Evolutionary conservation across 2,797 vertebrate species (phyloP), one percentile per base, ranked within the genome.

Genomic region (Poeciliopsis infans): DNA sequence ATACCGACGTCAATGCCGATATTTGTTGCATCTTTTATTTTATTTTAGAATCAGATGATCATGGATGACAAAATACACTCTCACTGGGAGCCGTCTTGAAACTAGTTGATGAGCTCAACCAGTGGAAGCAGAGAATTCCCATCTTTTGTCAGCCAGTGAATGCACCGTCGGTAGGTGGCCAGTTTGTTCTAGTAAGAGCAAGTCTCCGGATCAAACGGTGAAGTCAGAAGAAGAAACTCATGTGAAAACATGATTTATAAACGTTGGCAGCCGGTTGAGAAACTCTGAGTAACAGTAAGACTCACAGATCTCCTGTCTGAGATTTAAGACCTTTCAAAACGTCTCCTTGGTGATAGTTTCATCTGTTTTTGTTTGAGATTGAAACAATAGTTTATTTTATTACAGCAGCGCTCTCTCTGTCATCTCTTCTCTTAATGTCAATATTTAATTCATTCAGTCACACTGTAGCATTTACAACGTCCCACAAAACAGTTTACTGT

Each of bases 241-340:
- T 69, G 66, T 18, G 61, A 69, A n/a, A 69, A 69, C 66, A 69
- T 45, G 66, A 69, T 43, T 69, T 69, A n/a, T 43, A 12, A 7
- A 43, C 1, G 5, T 15, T 69, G 39, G 39, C 41, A 45, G 20
- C 66, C 39, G 12, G 23, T 43, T 23, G 66, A 45, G 39, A 69
- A 69, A 69, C 66, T 68, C 33, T 43, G 66, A 69, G 66, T n/a
- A 43, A 69, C 23, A 7, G 25, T 28, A 7, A 28, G n/a, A 70
- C 41, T 70, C 25, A n/a, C 66, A n/a, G 41, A 70, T 70, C 68
- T 25, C 36, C 5, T 5, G 64, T 41, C 36, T 69, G 23, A 69
- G 39, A 43, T 69, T 11, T 10, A n/a, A 43, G 25, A 43, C 13
- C 1, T 18, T 45, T 70, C 68, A 45, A 46, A 45, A 70, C 13